A percentile compares a stretch with the other conserved stretches of the same genome.
These are phyloP conservation scores for Cephus pulcher DNA, from an alignment of 2,888 invertebrate species.

Conservation along the genomic window DNA sequence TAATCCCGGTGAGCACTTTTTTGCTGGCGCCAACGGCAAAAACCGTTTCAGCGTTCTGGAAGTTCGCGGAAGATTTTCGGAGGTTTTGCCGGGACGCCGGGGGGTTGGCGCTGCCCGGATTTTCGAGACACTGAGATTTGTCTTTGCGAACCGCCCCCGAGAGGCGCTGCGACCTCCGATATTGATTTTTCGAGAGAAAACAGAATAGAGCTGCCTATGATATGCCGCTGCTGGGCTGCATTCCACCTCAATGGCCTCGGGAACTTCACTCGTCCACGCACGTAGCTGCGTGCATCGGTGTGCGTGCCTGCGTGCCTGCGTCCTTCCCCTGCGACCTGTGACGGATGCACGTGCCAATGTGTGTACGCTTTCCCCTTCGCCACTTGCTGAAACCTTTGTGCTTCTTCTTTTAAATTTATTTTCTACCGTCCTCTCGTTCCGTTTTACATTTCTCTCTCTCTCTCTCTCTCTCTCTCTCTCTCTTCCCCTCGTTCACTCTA, in stretches of 20 bases:
- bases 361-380: neutral
- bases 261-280: neutral
- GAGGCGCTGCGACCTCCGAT: constrained; percentile 61
- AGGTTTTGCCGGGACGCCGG: constrained; percentile 14
- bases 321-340: neutral
- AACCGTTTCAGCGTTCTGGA: constrained; percentile 22
- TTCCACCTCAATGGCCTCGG: neutral
- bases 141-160: constrained; percentile 55
- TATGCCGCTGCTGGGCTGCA: constrained; percentile 35
- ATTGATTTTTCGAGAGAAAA: constrained; percentile 63
- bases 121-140: constrained; percentile 63
- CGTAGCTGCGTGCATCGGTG: neutral
- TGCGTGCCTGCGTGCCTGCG: neutral
- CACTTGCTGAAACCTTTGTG: neutral
- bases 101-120: constrained; percentile 44
- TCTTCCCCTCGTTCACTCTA: constrained; percentile 1
- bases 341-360: neutral
- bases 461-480: constrained; percentile 12
- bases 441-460: neutral
- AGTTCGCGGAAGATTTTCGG: constrained; percentile 22
- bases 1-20: constrained; percentile 21
- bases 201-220: constrained; percentile 54
- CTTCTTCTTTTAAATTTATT: neutral
- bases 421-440: neutral
- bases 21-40: constrained; percentile 9